Base-by-base conservation (phyloP, 1,140 invertebrate genomes). In the Heliconius melpomene region DNA sequence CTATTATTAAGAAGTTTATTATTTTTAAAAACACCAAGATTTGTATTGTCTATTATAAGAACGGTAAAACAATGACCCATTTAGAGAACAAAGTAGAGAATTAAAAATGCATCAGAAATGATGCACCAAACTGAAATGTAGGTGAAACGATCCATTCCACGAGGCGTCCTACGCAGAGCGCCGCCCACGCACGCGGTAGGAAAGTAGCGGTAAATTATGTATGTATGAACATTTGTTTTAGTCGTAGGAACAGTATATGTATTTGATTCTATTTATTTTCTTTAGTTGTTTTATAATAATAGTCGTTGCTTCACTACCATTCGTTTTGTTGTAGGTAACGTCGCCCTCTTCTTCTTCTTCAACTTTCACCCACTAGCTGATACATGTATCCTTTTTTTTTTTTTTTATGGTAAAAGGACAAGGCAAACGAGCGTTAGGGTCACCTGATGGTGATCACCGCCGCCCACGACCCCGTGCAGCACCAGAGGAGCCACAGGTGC, bases 111-210 rank as follows among this genome's bases (percentile, higher is more conserved):
- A 66, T 66, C 60, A 66, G 60, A 26, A 13, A 66, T 66, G 26
- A 66, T 66, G 60, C 60, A 66, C 60, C n/a, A 29, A 29, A 26
- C 60, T 66, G 2, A 66, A 66, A 66, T 66, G 60, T 66, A 66
- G 60, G 60, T 29, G 60, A 66, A 66, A 66, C 60, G 23, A 11
- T 66, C 60, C 60, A 16, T 29, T 66, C 60, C 60, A 66, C 60
- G 60, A 23, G 60, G 26, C 60, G 60, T 26, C 60, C 60, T 66
- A 66, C 60, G 60, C 26, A 29, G 23, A n/a, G 60, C 13, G 9
- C n/a, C 26, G 26, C 60, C 60, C 13, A 66, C 60, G 60, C n/a
- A 13, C 60, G 54, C 23, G 7, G 26, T 6, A 26, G 29, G 29
- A 26, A 26, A 66, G 60, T 29, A 66, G 29, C n/a, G 60, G 26